These are phyloP conservation scores for Leptobrachium leishanense DNA, from an alignment of 2,113 vertebrate genomes.

Conservation along the genomic window DNA sequence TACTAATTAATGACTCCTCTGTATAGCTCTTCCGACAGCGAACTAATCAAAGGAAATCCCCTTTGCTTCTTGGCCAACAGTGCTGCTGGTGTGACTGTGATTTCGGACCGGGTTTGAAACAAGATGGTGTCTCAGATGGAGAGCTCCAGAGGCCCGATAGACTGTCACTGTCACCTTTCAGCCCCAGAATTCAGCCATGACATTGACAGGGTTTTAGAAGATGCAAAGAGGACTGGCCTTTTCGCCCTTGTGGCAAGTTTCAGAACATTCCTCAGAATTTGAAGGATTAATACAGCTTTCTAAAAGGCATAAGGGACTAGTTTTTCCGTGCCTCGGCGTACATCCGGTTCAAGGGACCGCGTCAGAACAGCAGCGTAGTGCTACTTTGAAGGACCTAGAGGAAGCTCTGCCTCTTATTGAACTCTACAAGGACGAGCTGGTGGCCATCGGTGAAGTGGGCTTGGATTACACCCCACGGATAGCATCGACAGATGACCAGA, in stretches of 20 bases:
- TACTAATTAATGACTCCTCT: no score
- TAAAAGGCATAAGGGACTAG: slow-evolving; percentile 78
- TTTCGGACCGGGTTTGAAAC: neutral
- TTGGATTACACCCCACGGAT: slow-evolving; percentile 93
- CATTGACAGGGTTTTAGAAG: slow-evolving; percentile 75
- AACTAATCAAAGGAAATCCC: no score
- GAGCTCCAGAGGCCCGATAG: slow-evolving; percentile 57
- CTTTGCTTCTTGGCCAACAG: no score
- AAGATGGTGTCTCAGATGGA: neutral
- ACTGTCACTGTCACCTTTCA: slow-evolving; percentile 81
- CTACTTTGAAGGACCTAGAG: slow-evolving; percentile 82
- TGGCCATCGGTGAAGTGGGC: slow-evolving; percentile 94
- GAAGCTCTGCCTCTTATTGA: slow-evolving; percentile 86
- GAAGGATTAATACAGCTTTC: slow-evolving; percentile 84
- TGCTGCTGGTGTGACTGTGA: neutral
- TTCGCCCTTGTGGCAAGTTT: slow-evolving; percentile 80
- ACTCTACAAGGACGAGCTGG: slow-evolving; percentile 80
- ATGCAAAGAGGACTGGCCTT: slow-evolving; percentile 79
- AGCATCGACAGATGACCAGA: slow-evolving; percentile 75
- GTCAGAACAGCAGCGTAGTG: slow-evolving; percentile 73
- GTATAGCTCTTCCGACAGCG: no score
- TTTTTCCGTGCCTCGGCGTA: slow-evolving; percentile 86
- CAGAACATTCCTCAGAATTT: slow-evolving; percentile 87
- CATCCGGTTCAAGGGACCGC: slow-evolving; percentile 84
- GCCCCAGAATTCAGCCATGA: slow-evolving; percentile 73